A percentile compares a stretch with the other conserved stretches of the same genome.
phyloP scores from a whole-genome alignment of 2,888 invertebrate species.

The Andrena minutula region DNA sequence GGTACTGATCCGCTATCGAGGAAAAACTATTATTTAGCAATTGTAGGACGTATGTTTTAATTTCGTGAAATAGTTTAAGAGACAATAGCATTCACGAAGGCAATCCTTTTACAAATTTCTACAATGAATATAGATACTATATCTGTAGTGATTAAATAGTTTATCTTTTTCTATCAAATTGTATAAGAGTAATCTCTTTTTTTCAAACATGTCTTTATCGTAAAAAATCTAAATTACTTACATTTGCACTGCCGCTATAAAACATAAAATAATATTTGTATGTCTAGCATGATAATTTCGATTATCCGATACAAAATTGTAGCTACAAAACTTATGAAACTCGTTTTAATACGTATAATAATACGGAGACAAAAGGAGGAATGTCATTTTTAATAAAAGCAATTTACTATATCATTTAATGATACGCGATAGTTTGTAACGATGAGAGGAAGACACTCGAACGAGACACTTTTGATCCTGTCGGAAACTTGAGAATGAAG shows the following conservation, averaged over 20 bases:
- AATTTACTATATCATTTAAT: slow-evolving; percentile 62
- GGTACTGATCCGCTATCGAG: slow-evolving; percentile 25
- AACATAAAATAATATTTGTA: slow-evolving; percentile 80
- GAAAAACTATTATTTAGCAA: slow-evolving; percentile 51
- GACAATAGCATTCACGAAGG: slow-evolving; percentile 78
- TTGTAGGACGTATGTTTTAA: slow-evolving; percentile 59
- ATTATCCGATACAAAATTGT: slow-evolving; percentile 56
- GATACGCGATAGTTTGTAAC: slow-evolving; percentile 42
- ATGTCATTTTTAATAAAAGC: slow-evolving; percentile 61
- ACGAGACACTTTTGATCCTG: slow-evolving; percentile 24
- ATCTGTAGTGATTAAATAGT: slow-evolving; percentile 67
- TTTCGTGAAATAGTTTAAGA: slow-evolving; percentile 72
- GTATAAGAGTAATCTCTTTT: slow-evolving; percentile 62
- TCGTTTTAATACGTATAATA: slow-evolving; percentile 54
- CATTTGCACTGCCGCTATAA: slow-evolving; percentile 83
- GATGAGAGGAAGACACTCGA: slow-evolving; percentile 23
- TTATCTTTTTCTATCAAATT: slow-evolving; percentile 76
- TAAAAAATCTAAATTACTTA: slow-evolving; percentile 77
- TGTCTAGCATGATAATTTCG: slow-evolving; percentile 72
- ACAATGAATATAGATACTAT: slow-evolving; percentile 67
- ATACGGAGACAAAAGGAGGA: slow-evolving; percentile 40
- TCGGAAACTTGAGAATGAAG: slow-evolving; percentile 13
- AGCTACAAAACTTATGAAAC: slow-evolving; percentile 48
- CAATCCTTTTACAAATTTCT: slow-evolving; percentile 79
- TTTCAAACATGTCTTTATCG: slow-evolving; percentile 58